Base-by-base conservation (phyloP, 2,888 invertebrate genomes). In the Drosophila cyrtoloma region DNA sequence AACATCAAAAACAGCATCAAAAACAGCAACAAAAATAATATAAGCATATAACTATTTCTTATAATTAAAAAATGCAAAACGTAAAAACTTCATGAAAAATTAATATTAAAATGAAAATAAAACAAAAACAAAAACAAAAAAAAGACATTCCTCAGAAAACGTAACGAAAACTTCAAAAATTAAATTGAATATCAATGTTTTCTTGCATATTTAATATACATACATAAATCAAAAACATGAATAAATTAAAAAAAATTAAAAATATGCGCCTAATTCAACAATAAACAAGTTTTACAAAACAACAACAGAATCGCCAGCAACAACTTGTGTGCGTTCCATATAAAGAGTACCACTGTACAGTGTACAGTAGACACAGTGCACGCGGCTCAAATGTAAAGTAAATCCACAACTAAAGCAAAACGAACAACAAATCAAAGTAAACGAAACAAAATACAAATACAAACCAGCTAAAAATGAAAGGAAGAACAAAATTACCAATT, bases 111-210 rank as follows among this genome's bases (percentile, higher is more conserved):
- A 57, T 22, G 61, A 30, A 60, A 35, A 30, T n/a, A 62, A 52
- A 33, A 44, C n/a, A 39, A 39, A 37, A 57, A 52, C 33, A 28
- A 63, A 44, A 56, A 71, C 32, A 47, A 35, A 56, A 71, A 47
- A 35, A 33, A 32, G 35, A 71, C 84, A 83, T 84, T 83, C 84
- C 83, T 64, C 68, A 67, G 26, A 59, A 71, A 77, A 58, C 47
- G 33, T 58, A 56, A 39, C 19, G 50, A 58, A 55, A 63, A 42
- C 63, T 28, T 65, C 47, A 67, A 62, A 39, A 63, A 62, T 42
- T 35, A 58, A 71, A 61, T 68, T 69, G 65, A 81, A 85, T 74
- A 78, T 72, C 68, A 75, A 84, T 80, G 84, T 85, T 84, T 86
- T 81, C 81, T 75, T 69, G 81, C 81, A 84, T 67, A 81, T 76